Percentiles rank a stretch among this genome's conserved stretches.
Conservation (phyloP, 2,113 vertebrate genomes). For the Narcine bancroftii region DNA sequence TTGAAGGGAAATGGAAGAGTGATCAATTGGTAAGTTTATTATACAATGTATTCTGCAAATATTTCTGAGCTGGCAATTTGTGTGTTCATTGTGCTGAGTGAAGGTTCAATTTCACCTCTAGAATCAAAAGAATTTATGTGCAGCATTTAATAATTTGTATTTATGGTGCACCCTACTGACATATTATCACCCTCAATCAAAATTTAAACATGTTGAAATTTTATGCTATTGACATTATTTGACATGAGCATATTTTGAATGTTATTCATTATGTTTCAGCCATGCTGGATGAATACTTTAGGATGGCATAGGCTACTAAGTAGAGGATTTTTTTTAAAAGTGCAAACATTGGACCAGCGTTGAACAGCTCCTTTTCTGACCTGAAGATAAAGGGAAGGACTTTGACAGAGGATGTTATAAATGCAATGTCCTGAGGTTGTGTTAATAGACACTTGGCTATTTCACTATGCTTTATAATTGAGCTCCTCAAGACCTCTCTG, state of each 20-base stretch:
- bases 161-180: too few relatives aligned
- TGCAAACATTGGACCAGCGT: background rate
- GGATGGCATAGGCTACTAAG: background rate
- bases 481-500: background rate
- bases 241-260: background rate
- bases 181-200: too few relatives aligned
- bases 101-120: background rate
- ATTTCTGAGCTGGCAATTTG: background rate
- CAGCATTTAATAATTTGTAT: background rate
- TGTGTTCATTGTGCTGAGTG: background rate
- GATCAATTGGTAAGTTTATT: conserved; percentile 78
- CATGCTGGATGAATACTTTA: background rate
- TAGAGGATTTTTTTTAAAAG: background rate
- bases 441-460: background rate
- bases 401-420: background rate
- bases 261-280: background rate
- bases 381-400: background rate
- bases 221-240: background rate
- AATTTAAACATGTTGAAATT: background rate
- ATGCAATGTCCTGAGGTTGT: background rate
- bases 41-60: background rate
- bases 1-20: conserved; percentile 75
- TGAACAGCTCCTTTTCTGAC: background rate
- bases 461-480: background rate
- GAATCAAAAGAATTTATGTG: background rate